These are phyloP conservation scores for Ctenochaetus hawaiiensis DNA, from an alignment of 2,797 vertebrate genomes.

Conservation along the genomic window DNA sequence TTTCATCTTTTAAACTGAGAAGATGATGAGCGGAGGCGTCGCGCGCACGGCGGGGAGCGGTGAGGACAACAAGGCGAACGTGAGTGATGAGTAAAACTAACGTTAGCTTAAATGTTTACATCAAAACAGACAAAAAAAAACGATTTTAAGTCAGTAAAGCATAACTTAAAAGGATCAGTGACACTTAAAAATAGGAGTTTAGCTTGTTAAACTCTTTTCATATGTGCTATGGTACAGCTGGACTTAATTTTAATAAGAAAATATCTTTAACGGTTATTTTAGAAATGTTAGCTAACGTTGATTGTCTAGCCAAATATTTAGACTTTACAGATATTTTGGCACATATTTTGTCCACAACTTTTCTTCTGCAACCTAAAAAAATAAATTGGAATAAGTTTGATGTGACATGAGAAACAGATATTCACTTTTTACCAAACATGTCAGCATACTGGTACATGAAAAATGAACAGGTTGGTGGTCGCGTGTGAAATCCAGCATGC, in stretches of 20 bases:
- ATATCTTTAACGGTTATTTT: background rate
- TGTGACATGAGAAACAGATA: too few relatives aligned
- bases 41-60: background rate
- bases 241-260: background rate
- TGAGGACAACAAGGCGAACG: conserved; percentile 20
- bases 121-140: background rate
- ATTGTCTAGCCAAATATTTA: too few relatives aligned
- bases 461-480: too few relatives aligned
- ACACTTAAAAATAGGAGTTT: background rate
- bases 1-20: background rate
- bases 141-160: background rate
- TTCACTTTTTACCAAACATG: too few relatives aligned
- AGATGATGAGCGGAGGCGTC: conserved; percentile 53
- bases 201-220: background rate
- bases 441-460: too few relatives aligned
- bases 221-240: background rate
- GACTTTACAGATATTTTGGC: background rate
- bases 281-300: background rate
- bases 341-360: too few relatives aligned
- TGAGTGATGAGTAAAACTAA: conserved; percentile 48
- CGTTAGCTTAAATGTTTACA: background rate
- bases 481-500: too few relatives aligned
- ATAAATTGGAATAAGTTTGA: too few relatives aligned
- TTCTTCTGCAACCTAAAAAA: too few relatives aligned
- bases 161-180: background rate